Percentiles rank a stretch among this genome's conserved stretches.
phyloP scores from a whole-genome alignment of 1,140 invertebrate genomes.

The Cydia splendana region DNA sequence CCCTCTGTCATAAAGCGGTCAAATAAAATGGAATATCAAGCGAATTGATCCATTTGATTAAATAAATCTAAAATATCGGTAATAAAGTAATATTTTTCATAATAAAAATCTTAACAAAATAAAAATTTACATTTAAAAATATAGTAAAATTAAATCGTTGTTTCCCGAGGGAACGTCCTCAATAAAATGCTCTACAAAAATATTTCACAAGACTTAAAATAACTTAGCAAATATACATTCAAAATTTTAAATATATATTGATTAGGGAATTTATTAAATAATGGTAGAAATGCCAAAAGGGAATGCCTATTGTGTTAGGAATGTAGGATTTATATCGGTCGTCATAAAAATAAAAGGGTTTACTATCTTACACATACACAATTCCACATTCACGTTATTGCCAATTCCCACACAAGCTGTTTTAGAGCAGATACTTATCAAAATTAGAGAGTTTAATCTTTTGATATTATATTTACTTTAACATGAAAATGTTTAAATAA shows the following conservation, averaged over 20 bases:
- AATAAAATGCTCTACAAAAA: slow-evolving; percentile 60
- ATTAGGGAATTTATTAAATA: slow-evolving; percentile 37
- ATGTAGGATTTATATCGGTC: slow-evolving; percentile 45
- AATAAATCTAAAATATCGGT: slow-evolving; percentile 58
- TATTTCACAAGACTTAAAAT: slow-evolving; percentile 59
- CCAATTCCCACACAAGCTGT: slow-evolving; percentile 49
- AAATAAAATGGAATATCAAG: slow-evolving; percentile 47
- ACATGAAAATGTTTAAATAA: not conserved
- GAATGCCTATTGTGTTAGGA: slow-evolving; percentile 57
- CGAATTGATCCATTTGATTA: slow-evolving; percentile 39
- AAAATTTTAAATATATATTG: slow-evolving; percentile 36
- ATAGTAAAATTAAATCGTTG: slow-evolving; percentile 71
- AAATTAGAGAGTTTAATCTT: not conserved
- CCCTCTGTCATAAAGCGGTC: slow-evolving; percentile 33
- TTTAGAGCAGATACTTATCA: slow-evolving; percentile 23
- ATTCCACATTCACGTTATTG: slow-evolving; percentile 55
- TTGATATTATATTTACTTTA: not conserved
- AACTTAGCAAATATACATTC: slow-evolving; percentile 54
- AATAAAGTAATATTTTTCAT: slow-evolving; percentile 47
- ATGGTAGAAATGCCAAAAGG: slow-evolving; percentile 54
- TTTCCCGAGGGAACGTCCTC: slow-evolving; percentile 66
- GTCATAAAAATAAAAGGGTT: slow-evolving; percentile 27
- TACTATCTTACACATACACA: slow-evolving; percentile 49
- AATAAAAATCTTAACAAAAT: slow-evolving; percentile 73
- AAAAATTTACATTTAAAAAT: slow-evolving; percentile 73